phyloP scores from a whole-genome alignment of 2,888 invertebrate genomes.

The Drosophila histrio region DNA sequence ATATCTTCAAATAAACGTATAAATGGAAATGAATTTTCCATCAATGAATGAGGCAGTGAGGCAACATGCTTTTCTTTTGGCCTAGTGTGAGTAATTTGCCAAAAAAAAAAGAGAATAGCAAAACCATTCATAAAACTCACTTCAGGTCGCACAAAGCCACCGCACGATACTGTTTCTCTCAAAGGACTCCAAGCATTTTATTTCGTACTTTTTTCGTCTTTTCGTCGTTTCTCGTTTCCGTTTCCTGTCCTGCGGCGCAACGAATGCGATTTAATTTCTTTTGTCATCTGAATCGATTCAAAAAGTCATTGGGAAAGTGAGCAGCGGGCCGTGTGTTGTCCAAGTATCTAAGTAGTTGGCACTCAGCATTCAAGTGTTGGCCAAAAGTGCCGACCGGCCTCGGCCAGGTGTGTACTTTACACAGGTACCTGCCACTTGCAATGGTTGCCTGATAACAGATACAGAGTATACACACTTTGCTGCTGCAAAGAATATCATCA shows the following conservation, averaged over 20 bases:
- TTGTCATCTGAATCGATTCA: conserved; percentile 66
- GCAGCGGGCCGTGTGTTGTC: conserved; percentile 36
- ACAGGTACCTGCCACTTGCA: background rate
- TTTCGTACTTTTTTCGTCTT: background rate
- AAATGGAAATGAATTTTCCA: conserved; percentile 57
- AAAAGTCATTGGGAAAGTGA: conserved; percentile 57
- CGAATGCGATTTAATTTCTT: conserved; percentile 70
- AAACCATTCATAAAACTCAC: conserved; percentile 62
- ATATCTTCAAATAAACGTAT: conserved; percentile 55
- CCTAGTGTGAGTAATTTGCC: conserved; percentile 45
- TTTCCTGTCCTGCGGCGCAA: conserved; percentile 73
- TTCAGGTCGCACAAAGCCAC: conserved; percentile 56
- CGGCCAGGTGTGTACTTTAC: conserved; percentile 56
- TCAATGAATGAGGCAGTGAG: conserved; percentile 25
- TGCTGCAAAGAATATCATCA: background rate
- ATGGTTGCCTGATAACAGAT: background rate
- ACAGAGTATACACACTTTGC: background rate
- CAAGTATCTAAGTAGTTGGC: conserved; percentile 67
- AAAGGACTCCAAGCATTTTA: conserved; percentile 40
- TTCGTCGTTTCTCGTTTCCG: conserved; percentile 56
- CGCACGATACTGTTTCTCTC: conserved; percentile 45
- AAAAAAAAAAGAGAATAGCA: conserved; percentile 17
- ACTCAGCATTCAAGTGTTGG: conserved; percentile 65
- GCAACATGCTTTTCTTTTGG: conserved; percentile 1
- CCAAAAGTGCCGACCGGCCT: conserved; percentile 4